phyloP scores from a whole-genome alignment of 2,888 invertebrate genomes.

The Eristalis tenax region DNA sequence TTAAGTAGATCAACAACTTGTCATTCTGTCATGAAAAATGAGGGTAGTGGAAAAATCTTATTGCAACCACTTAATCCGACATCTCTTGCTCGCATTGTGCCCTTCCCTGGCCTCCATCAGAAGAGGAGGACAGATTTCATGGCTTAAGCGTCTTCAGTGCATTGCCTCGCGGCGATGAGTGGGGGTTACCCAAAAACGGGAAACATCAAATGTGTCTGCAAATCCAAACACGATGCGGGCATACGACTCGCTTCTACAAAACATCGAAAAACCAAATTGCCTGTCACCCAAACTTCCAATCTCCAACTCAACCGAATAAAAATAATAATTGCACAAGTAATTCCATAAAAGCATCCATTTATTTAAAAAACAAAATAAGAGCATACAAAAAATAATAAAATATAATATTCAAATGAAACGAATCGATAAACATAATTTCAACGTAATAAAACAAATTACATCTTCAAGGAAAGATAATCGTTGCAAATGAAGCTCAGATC shows the following conservation, averaged over 20 bases:
- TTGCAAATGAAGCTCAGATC: neutral
- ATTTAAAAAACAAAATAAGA: neutral
- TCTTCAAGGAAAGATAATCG: neutral
- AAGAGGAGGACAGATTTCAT: too few relatives aligned
- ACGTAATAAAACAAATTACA: neutral
- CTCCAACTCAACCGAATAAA: neutral
- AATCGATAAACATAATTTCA: neutral
- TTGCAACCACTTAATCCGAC: too few relatives aligned
- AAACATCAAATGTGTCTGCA: too few relatives aligned
- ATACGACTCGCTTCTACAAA: neutral
- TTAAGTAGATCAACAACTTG: too few relatives aligned
- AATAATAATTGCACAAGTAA: neutral
- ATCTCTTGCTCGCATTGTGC: too few relatives aligned
- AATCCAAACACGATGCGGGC: too few relatives aligned
- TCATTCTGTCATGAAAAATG: too few relatives aligned
- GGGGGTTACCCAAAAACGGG: too few relatives aligned
- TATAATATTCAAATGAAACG: neutral
- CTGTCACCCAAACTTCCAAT: neutral
- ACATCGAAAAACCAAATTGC: neutral
- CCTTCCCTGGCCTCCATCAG: too few relatives aligned
- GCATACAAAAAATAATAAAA: conserved; percentile 13
- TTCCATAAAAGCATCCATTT: neutral
- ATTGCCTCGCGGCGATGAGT: too few relatives aligned
- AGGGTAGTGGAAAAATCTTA: too few relatives aligned
- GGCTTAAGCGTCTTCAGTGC: too few relatives aligned